Evolutionary conservation across 2,113 vertebrate genomes (phyloP).

Genomic region (Anas platyrhynchos): DNA sequence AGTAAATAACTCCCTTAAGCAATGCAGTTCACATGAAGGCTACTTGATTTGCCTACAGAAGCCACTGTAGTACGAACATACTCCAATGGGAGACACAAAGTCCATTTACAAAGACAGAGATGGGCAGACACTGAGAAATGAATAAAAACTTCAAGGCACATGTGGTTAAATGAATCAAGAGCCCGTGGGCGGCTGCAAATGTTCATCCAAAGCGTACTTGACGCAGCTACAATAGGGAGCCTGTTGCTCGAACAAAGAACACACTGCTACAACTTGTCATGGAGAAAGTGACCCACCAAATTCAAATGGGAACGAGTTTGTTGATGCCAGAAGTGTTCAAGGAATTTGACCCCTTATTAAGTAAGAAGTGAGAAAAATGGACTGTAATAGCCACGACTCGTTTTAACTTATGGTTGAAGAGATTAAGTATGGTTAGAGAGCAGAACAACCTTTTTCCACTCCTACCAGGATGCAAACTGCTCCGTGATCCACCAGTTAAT

Average conservation of each 20-base stretch:
- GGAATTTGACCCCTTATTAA: neutral
- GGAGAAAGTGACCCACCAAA: neutral
- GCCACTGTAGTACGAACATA: neutral
- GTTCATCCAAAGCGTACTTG: neutral
- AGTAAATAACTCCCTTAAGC: neutral
- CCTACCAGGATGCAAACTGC: neutral
- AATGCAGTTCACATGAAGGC: neutral
- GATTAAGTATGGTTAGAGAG: neutral
- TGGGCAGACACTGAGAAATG: neutral
- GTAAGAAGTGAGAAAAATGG: neutral
- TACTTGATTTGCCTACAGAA: neutral
- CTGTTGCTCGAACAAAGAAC: neutral
- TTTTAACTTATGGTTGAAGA: neutral
- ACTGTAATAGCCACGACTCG: neutral
- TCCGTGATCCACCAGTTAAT: rapidly evolving
- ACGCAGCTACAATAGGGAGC: neutral
- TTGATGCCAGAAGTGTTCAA: neutral
- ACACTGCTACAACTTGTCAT: neutral
- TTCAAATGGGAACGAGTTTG: neutral
- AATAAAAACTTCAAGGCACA: neutral
- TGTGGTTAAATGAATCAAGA: slow-evolving; percentile 17
- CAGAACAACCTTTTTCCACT: neutral
- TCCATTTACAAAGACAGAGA: neutral
- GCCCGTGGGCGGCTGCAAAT: neutral
- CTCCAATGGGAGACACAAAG: neutral